Evolutionary conservation across 2,888 invertebrate species (phyloP), one percentile per base, ranked within the genome.

Genomic region (Leucozona laternaria): DNA sequence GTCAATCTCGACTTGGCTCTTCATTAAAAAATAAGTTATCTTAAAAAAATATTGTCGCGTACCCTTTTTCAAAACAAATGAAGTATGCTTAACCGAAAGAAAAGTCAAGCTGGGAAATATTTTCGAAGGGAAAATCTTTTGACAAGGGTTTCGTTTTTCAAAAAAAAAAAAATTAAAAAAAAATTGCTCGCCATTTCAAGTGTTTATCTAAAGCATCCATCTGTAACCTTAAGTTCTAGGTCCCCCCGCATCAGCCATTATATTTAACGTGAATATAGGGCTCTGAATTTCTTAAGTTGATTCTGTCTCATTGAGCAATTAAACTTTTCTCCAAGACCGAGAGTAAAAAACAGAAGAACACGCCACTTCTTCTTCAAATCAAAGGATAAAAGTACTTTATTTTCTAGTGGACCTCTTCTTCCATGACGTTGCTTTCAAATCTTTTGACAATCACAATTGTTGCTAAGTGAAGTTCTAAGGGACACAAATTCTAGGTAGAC

Each of bases 241-340:
- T 8, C 60, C 22, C 22, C 25, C 28, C 6, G 15, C 28, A 57
- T 57, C 37, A 60, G 8, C 22, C 20, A 60, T 22, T 22, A 58
- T 37, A 58, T 22, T 20, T 37, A 66, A 62, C 40, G 28, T 62
- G 25, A 62, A 43, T 66, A 50, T 66, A 50, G 72, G 57, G 3
- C 53, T 28, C 28, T 72, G 31, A 66, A 58, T 57, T 34, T 58
- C 58, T 71, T 37, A 55, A 71, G 58, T 77, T 60, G 62, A 80
- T 80, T 85, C 80, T 80, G 72, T 80, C 72, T 81, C 78, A 81
- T 81, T 86, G 73, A 81, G 73, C 81, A 81, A 86, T 81, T 81
- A 73, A 86, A 78, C 57, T 78, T 81, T 75, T 57, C 55, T 48
- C 64, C 20, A 0, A n/a, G n/a, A 31, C 1, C 31, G 8, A 31